phyloP scores from a whole-genome alignment of 2,888 invertebrate genomes.

The Rotaria sp. region DNA sequence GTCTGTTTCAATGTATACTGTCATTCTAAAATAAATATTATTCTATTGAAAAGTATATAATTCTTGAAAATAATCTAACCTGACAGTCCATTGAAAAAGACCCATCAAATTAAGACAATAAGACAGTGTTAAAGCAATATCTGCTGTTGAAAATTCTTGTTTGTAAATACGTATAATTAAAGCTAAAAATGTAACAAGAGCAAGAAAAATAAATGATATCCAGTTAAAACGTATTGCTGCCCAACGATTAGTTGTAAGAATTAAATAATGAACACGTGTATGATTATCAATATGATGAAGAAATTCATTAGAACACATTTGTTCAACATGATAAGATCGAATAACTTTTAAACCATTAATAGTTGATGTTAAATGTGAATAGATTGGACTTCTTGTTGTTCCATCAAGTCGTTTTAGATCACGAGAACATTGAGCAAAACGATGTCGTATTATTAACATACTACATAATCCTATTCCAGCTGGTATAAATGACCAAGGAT shows the following conservation, averaged over 20 bases:
- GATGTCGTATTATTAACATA: conserved; percentile 43
- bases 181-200: conserved; percentile 60
- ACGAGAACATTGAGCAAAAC: not conserved
- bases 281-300: conserved; percentile 63
- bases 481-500: not conserved
- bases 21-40: too few species aligned
- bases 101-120: not conserved
- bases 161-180: not conserved
- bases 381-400: not conserved
- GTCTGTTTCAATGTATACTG: conserved; percentile 62
- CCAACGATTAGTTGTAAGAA: conserved; percentile 78
- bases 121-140: not conserved
- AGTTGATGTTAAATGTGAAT: not conserved
- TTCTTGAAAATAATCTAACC: conserved; percentile 62
- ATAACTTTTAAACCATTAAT: not conserved
- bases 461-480: not conserved
- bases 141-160: not conserved
- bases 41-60: too few species aligned
- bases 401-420: not conserved
- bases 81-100: conserved; percentile 66
- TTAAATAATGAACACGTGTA: conserved; percentile 82
- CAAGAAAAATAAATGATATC: conserved; percentile 76
- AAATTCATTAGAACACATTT: conserved; percentile 54
- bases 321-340: not conserved
- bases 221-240: conserved; percentile 87